These are phyloP conservation scores for Enchytraeus crypticus DNA, from an alignment of 2,888 invertebrate genomes.

Conservation along the genomic window DNA sequence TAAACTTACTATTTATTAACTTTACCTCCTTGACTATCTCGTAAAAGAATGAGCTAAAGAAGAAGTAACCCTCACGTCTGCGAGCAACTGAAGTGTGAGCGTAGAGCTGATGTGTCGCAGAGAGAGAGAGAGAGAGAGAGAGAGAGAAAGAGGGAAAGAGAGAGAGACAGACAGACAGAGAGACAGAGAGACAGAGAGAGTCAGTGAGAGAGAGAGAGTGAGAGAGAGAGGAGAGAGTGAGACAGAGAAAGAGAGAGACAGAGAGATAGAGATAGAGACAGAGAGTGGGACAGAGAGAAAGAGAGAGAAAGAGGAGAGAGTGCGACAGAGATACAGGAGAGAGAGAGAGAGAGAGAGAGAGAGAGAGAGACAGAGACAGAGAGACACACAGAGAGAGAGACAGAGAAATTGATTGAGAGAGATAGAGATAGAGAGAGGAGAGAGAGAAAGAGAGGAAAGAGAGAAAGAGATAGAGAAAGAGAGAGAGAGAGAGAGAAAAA, in stretches of 20 bases:
- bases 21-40: too few relatives aligned
- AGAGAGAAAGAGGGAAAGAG: neutral
- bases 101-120: neutral
- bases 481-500: neutral
- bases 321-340: too few relatives aligned
- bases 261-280: too few relatives aligned
- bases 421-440: neutral
- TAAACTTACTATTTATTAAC: too few relatives aligned
- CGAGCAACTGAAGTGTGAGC: neutral
- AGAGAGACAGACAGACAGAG: neutral
- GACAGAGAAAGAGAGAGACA: neutral
- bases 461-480: neutral
- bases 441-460: neutral
- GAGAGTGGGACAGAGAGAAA: too few relatives aligned
- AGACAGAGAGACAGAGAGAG: neutral
- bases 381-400: neutral
- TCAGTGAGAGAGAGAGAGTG: neutral
- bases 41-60: neutral
- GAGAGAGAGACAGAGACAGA: neutral
- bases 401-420: neutral
- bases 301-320: too few relatives aligned
- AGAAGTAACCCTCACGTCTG: neutral
- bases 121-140: neutral
- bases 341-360: too few relatives aligned
- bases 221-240: neutral